Evolutionary conservation across 2,797 vertebrate species (phyloP), one percentile per base, ranked within the genome.

Genomic region (Acanthurus lineatus): DNA sequence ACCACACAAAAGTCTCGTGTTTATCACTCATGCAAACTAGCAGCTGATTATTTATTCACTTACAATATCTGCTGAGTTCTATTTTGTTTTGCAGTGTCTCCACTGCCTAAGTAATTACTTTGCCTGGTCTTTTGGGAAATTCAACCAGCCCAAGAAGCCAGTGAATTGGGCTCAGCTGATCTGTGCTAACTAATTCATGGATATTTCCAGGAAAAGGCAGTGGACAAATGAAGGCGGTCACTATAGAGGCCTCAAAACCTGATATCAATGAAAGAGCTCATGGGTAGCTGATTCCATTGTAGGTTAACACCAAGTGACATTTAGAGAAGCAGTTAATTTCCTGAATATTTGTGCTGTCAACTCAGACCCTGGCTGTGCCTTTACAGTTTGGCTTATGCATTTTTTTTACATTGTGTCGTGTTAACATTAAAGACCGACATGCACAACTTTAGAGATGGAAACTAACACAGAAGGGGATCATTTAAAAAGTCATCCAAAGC

Each of bases 161-260:
- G 63, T 82, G 51, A 40, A 53, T 76, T 73, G 51, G 57, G 7
- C 66, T 87, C 75, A 77, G 74, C 85, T 88, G 72, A 87, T 76
- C 73, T 64, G 38, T 68, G 72, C 78, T 89, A 83, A 90, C 77
- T 88, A 88, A 91, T 92, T 92, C 45, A 64, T 90, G 72, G 58
- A 67, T 57, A 58, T 85, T 90, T 91, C 77, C 64, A 72, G 81
- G 82, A 90, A 91, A 90, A 70, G 54, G 45, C 38, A 19, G 60
- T 6, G 61, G 85, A 74, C 73, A 86, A 86, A 83, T 65, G 67
- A 74, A 73, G 63, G 56, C 62, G 20, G 79, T 79, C 64, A 45
- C 76, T 72, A 25, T 58, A 75, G 63, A 61, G 70, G 73, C 40
- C 59, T 45, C 3, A 0, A 73, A 75, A 76, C 51, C 63, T 75